A percentile compares a stretch with the other conserved stretches of the same genome.
Evolutionary conservation across 2,113 vertebrate species (phyloP).

Genomic region (Anolis carolinensis): DNA sequence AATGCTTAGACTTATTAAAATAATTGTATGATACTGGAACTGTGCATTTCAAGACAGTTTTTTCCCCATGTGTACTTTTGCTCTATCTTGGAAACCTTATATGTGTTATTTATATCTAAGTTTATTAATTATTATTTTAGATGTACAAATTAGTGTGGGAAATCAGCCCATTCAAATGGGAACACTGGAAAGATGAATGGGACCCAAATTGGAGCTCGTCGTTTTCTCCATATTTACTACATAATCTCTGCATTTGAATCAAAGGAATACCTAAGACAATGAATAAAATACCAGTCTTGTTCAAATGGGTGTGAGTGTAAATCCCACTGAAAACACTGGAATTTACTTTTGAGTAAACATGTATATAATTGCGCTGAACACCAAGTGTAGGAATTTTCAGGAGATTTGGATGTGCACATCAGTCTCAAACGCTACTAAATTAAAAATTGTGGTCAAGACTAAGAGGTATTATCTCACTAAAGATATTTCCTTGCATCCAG

Average conservation of each 20-base stretch:
- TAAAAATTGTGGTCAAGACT: neutral
- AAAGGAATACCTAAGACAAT: neutral
- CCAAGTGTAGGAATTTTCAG: neutral
- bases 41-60: neutral
- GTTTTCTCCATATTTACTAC: neutral
- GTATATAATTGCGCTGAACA: neutral
- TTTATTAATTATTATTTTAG: neutral
- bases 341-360: neutral
- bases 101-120: neutral
- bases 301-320: neutral
- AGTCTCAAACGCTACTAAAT: neutral
- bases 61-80: neutral
- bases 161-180: neutral
- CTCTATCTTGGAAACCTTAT: neutral
- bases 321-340: neutral
- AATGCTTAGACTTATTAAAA: neutral
- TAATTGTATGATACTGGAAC: neutral
- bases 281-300: neutral
- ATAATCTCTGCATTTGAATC: neutral
- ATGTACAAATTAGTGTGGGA: neutral
- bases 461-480: neutral
- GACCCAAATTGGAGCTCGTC: neutral
- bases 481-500: conserved; percentile 7
- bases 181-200: neutral
- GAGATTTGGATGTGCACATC: too few relatives aligned